Conservation (phyloP, 2,888 invertebrate species). For the Leptopilina syphax region DNA sequence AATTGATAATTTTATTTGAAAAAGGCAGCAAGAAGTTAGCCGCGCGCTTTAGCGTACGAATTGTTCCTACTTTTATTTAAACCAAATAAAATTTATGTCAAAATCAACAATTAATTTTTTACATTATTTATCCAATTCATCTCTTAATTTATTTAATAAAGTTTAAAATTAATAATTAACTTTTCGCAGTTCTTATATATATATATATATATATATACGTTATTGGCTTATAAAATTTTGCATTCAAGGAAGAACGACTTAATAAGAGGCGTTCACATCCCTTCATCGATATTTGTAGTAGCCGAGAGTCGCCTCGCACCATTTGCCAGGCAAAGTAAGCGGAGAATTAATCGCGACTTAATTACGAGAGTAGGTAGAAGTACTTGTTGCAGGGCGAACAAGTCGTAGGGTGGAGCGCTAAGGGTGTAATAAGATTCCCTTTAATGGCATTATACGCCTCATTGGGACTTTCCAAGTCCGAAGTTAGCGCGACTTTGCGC, state of each 20-base stretch:
- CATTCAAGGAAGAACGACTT: constrained; percentile 23
- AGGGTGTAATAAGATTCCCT: constrained; percentile 75
- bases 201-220: too few species aligned
- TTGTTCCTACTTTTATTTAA: too few species aligned
- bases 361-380: constrained; percentile 67
- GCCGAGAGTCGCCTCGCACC: constrained; percentile 53
- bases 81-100: neutral
- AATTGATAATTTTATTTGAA: too few species aligned
- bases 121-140: too few species aligned
- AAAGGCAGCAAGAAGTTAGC: too few species aligned
- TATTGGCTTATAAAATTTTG: constrained; percentile 1
- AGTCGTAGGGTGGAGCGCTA: constrained; percentile 64
- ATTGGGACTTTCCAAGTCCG: constrained; percentile 75
- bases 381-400: constrained; percentile 71
- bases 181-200: too few species aligned
- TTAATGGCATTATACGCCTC: constrained; percentile 77
- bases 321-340: constrained; percentile 67
- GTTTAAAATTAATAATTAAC: too few species aligned
- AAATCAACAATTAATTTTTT: neutral
- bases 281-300: constrained; percentile 8
- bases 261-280: constrained; percentile 19
- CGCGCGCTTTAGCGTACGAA: too few species aligned
- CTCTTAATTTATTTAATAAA: too few species aligned
- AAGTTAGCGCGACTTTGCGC: constrained; percentile 71
- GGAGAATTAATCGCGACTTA: constrained; percentile 73